phyloP scores from a whole-genome alignment of 2,113 vertebrate genomes.

The Lophochroa leadbeateri region DNA sequence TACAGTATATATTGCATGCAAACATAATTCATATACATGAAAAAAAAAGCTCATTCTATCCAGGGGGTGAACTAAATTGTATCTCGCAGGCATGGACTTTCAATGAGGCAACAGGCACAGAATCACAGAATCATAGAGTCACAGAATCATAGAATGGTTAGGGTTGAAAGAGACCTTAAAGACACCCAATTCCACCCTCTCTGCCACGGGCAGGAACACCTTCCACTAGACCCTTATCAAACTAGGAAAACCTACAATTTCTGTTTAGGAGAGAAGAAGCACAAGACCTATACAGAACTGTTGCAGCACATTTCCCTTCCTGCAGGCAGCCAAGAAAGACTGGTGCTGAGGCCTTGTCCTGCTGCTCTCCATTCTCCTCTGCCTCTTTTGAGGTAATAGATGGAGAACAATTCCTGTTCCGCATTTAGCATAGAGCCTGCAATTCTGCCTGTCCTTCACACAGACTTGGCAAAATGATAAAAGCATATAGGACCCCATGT shows the following conservation, averaged over 20 bases:
- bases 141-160: background rate
- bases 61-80: background rate
- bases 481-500: background rate
- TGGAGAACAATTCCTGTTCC: conserved; percentile 1
- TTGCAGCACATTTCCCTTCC: background rate
- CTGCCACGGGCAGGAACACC: background rate
- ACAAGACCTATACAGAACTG: background rate
- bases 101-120: background rate
- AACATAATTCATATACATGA: background rate
- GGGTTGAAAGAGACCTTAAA: background rate
- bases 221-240: background rate
- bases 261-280: background rate
- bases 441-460: conserved; percentile 9
- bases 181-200: background rate
- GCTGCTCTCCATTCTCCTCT: background rate
- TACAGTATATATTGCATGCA: background rate
- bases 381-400: background rate
- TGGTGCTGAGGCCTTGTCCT: background rate
- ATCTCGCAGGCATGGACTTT: accelerated
- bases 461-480: background rate
- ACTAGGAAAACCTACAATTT: background rate
- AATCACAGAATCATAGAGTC: background rate
- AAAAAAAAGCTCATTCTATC: background rate
- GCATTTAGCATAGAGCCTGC: background rate
- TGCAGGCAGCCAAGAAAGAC: background rate